Evolutionary conservation across 2,113 vertebrate genomes (phyloP), one percentile per base, ranked within the genome.

Genomic region (Benitochromis conjunctus): DNA sequence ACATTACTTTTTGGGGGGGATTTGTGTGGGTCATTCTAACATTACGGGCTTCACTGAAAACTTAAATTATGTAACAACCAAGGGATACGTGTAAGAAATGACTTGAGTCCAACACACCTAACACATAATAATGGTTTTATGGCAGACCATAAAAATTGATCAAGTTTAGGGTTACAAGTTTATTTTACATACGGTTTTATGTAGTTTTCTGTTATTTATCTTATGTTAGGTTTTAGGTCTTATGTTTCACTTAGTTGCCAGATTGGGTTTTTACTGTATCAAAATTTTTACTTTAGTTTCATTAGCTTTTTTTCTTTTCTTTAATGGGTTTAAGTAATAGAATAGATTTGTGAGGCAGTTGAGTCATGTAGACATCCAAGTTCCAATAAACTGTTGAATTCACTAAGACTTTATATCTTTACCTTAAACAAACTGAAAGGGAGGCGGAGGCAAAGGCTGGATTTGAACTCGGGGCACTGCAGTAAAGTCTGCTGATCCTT

Each of bases 331-430:
- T 76, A 31, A 76, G 46, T n/a, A 13, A 51, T 51, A 5, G 66
- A 18, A 43, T 69, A 46, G 64, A 46, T 66, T 16, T 29, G 38
- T 46, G 38, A 46, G 21, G 38, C n/a, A 46, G 7, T 46, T 46
- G 38, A 71, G 21, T 46, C 38, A 46, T 12, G 3, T 71, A 16
- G 21, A 71, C 38, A 71, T 21, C 0, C 21, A 46, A 18, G 38
- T 46, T 43, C 66, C 38, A 26, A 46, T 71, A 10, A 71, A 26
- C 38, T 24, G 1, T 43, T 46, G 3, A 71, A 74, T 29, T 74
- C 69, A 74, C 24, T 11, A 16, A 0, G 46, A 19, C 26, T 0
- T 2, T 29, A 10, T 71, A 9, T 43, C 18, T 0, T 64, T 38
- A 64, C 60, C 6, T 38, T 57, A 7, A 16, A 29, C 46, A 48